Base-by-base conservation (phyloP, 2,888 invertebrate genomes). In the Drosophila formosana region DNA sequence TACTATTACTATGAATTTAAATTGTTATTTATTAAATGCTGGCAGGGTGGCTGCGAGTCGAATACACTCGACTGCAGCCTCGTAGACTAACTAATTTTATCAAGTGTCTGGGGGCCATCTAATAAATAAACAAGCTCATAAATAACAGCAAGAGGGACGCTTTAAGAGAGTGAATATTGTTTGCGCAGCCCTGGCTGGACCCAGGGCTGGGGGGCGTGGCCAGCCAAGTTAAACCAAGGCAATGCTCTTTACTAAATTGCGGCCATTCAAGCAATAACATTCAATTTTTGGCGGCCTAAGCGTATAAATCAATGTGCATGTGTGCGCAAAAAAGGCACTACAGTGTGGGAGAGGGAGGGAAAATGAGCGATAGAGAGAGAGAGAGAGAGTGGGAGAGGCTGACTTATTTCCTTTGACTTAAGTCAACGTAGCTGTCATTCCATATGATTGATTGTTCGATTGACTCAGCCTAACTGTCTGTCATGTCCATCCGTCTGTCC, bases 91-190 rank as follows among this genome's bases (percentile, higher is more conserved):
- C 88, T 88, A 86, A 88, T 83, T 83, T 86, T 77, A 88, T 83
- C 88, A 86, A 83, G 87, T 86, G 80, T 86, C 75, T 69, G 66
- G 62, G 88, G 82, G 76, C 79, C 88, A 85, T 85, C 81, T 73
- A 83, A 84, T 84, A 87, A 89, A 85, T 85, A 89, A 89, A 89
- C 88, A 87, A 67, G 72, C 84, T 70, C 84, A 84, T 89, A 84
- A 84, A 84, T 89, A 82, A 83, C 46, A 58, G 25, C 53, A 18
- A 6, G 46, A 11, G 0, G 45, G 30, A 26, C 39, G 62, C 28
- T 18, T 34, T 34, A 26, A 57, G n/a, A 26, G 60, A 28, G 60
- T 62, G 50, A 28, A 46, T 30, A 55, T 34, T 50, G 55, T 39
- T 46, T 46, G 46, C 43, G 47, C 18, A 53, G 45, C 34, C 37